phyloP scores from a whole-genome alignment of 2,113 vertebrate genomes.

The Recurvirostra avosetta region DNA sequence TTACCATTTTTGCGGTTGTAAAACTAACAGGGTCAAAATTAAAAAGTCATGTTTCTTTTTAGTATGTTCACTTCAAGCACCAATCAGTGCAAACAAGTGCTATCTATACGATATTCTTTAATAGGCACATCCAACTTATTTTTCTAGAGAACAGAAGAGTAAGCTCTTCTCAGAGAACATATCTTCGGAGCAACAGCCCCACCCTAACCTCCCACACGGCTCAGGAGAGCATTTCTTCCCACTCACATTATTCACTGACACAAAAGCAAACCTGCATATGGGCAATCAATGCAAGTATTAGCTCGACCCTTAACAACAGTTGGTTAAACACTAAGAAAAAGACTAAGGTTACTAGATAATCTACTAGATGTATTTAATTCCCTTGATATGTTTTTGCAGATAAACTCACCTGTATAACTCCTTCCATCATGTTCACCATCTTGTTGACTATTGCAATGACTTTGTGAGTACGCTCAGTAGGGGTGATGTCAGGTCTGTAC shows the following conservation, averaged over 20 bases:
- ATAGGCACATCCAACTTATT: neutral
- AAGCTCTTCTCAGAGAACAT: neutral
- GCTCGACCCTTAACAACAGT: neutral
- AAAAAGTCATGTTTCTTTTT: neutral
- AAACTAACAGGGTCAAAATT: neutral
- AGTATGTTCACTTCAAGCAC: neutral
- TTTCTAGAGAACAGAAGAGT: neutral
- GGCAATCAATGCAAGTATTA: neutral
- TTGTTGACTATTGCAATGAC: slow-evolving; percentile 97
- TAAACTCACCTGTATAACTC: slow-evolving; percentile 94
- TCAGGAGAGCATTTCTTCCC: neutral
- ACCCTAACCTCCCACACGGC: neutral
- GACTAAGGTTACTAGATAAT: neutral
- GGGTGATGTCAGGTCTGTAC: slow-evolving; percentile 89
- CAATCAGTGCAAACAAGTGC: neutral
- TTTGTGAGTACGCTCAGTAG: slow-evolving; percentile 91
- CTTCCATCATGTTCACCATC: slow-evolving; percentile 99
- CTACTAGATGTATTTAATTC: neutral
- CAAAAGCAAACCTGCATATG: neutral
- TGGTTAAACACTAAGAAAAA: neutral
- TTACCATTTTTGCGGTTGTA: neutral
- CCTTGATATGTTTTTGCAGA: neutral
- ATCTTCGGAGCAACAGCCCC: neutral
- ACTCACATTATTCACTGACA: neutral
- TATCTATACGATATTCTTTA: neutral